Conservation (phyloP, 2,113 vertebrate species). For the Notiomystis cincta region DNA sequence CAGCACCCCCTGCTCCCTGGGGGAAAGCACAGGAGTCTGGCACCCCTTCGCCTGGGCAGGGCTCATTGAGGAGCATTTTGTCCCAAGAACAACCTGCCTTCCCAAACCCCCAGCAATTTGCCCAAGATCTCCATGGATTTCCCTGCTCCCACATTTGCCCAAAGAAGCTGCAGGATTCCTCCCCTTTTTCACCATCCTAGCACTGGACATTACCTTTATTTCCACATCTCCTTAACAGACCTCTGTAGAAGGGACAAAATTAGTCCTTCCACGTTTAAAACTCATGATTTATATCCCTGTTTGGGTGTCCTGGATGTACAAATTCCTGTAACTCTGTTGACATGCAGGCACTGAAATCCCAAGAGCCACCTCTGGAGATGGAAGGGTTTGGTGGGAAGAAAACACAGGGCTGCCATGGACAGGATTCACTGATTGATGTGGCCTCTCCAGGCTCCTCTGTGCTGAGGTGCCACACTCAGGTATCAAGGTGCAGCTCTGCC, state of each 20-base stretch:
- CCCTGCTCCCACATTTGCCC: not conserved
- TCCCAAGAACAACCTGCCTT: not conserved
- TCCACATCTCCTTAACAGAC: not conserved
- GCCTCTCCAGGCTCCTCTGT: not conserved
- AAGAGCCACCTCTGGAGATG: rapidly evolving
- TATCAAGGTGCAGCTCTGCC: not conserved
- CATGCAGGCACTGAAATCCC: not conserved
- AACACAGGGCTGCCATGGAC: rapidly evolving
- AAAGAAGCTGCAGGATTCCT: not conserved
- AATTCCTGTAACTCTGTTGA: not conserved
- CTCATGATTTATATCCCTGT: not conserved
- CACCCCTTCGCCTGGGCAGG: not conserved
- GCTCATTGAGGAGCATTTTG: not conserved
- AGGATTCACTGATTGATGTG: rapidly evolving
- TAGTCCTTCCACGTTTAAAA: not conserved
- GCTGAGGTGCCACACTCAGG: not conserved
- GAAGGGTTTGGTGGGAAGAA: not conserved
- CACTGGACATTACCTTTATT: not conserved
- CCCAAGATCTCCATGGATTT: not conserved
- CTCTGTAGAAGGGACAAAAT: not conserved
- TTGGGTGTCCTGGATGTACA: not conserved
- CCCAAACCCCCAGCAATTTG: not conserved
- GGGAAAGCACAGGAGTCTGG: not conserved
- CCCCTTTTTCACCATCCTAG: not conserved
- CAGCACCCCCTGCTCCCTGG: rapidly evolving